phyloP scores from a whole-genome alignment of 2,888 invertebrate species.

The Drosophila lutescens region DNA sequence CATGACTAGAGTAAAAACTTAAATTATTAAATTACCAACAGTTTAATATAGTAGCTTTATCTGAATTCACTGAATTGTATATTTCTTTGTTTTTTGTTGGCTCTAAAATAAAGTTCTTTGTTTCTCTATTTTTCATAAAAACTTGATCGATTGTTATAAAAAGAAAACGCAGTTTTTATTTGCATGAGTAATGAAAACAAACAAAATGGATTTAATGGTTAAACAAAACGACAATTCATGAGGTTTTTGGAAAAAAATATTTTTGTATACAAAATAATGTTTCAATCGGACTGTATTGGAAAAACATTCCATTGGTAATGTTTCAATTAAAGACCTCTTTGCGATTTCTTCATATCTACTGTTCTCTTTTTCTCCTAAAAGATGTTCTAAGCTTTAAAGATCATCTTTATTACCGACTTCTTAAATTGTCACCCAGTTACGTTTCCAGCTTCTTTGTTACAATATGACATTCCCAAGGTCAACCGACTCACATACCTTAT shows the following conservation, averaged over 20 bases:
- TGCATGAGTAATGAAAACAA: background rate
- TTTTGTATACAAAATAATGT: background rate
- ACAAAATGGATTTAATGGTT: background rate
- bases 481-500: slow-evolving; percentile 3
- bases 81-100: background rate
- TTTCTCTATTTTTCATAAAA: background rate
- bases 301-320: no score
- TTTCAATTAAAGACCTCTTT: background rate
- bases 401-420: background rate
- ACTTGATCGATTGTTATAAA: background rate
- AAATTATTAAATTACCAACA: no score
- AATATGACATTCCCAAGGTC: slow-evolving; percentile 53
- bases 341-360: background rate
- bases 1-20: background rate
- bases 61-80: no score
- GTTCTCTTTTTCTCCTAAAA: no score
- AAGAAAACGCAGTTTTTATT: background rate
- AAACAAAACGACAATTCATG: background rate
- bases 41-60: no score
- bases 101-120: background rate
- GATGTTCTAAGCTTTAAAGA: no score
- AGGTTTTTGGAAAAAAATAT: background rate
- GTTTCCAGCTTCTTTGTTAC: slow-evolving; percentile 22
- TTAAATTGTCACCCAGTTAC: slow-evolving; percentile 1
- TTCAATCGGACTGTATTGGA: no score